A percentile compares a stretch with the other conserved stretches of the same genome.
phyloP scores from a whole-genome alignment of 2,113 vertebrate genomes.

The Nothobranchius kuhntae region DNA sequence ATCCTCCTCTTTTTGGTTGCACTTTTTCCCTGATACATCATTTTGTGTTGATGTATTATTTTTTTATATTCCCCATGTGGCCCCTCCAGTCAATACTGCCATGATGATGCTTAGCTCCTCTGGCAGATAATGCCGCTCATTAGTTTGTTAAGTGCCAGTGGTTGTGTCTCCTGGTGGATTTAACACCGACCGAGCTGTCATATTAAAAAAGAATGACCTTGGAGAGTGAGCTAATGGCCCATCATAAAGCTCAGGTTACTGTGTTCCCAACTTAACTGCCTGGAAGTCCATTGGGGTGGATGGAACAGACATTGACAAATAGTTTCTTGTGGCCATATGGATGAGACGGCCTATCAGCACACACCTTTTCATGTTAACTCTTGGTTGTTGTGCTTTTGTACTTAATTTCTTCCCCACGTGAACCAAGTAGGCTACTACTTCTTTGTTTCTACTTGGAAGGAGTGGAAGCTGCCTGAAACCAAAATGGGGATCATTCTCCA shows the following conservation, averaged over 20 bases:
- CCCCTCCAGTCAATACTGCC: conserved; percentile 49
- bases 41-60: conserved; percentile 4
- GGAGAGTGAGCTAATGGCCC: conserved; percentile 52
- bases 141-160: conserved; percentile 69
- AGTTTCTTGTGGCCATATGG: conserved; percentile 16
- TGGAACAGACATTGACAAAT: conserved; percentile 36
- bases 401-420: not conserved
- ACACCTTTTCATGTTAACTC: conserved; percentile 10
- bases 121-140: conserved; percentile 60
- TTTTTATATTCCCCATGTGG: conserved; percentile 3
- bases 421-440: not conserved
- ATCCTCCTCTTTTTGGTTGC: not conserved
- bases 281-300: not conserved
- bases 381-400: conserved; percentile 13
- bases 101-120: conserved; percentile 54
- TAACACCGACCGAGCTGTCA: conserved; percentile 58
- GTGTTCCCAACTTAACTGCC: conserved; percentile 43
- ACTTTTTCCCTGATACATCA: conserved; percentile 48
- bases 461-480: not conserved
- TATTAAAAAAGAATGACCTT: conserved; percentile 64
- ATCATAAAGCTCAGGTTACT: conserved; percentile 35
- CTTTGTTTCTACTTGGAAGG: too few species aligned
- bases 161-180: conserved; percentile 58
- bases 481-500: too few species aligned
- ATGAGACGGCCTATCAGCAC: conserved; percentile 9